Evolutionary conservation across 2,888 invertebrate genomes (phyloP).

Genomic region (Habrosyne pyritoides): DNA sequence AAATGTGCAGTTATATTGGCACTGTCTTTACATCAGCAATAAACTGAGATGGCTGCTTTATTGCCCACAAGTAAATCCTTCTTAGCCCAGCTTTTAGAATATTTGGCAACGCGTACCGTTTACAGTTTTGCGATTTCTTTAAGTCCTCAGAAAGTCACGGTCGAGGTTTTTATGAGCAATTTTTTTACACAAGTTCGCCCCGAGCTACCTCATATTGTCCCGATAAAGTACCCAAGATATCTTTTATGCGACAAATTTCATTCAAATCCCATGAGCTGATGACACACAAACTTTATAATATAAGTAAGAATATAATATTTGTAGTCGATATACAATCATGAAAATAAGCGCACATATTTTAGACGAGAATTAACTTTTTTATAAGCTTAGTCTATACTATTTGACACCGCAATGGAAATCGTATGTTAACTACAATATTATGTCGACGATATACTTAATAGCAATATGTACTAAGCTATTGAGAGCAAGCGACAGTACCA

Average conservation of each 20-base stretch:
- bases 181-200: neutral
- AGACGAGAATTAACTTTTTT: too few relatives aligned
- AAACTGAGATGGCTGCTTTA: constrained; percentile 42
- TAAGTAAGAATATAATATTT: too few relatives aligned
- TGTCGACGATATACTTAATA: neutral
- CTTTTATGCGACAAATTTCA: too few relatives aligned
- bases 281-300: too few relatives aligned
- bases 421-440: too few relatives aligned
- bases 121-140: neutral
- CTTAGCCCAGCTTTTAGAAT: neutral
- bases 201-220: too few relatives aligned
- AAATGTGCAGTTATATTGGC: constrained; percentile 24
- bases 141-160: neutral
- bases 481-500: neutral
- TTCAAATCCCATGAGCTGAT: too few relatives aligned
- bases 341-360: too few relatives aligned
- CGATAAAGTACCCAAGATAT: too few relatives aligned
- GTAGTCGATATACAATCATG: too few relatives aligned
- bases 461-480: neutral
- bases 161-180: neutral
- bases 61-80: constrained; percentile 22
- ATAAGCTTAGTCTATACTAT: too few relatives aligned
- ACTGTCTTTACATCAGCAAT: constrained; percentile 46
- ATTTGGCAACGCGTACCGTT: neutral
- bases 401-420: too few relatives aligned